Evolutionary conservation across 2,888 invertebrate genomes (phyloP).

Genomic region (Congeria kusceri): DNA sequence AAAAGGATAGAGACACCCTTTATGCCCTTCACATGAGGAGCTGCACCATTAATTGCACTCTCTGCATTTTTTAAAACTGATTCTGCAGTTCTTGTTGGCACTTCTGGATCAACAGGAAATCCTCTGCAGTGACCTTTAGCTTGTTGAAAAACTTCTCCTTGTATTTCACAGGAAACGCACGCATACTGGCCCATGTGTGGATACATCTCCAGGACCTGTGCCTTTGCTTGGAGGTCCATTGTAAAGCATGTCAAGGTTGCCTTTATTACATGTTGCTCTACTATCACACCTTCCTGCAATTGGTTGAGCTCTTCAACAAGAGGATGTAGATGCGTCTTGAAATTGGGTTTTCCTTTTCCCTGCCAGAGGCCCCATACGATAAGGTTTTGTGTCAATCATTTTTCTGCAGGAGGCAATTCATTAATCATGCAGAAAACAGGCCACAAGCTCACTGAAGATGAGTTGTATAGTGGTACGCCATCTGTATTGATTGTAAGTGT

Average conservation of each 20-base stretch:
- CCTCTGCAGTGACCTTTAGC: slow-evolving; percentile 34
- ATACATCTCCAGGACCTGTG: slow-evolving; percentile 36
- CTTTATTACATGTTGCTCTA: too few relatives aligned
- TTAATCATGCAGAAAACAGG: slow-evolving; percentile 32
- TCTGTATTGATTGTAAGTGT: not conserved
- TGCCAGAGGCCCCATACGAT: slow-evolving; percentile 58
- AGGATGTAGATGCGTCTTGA: slow-evolving; percentile 32
- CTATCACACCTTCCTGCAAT: slow-evolving; percentile 21
- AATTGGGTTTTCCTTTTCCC: slow-evolving; percentile 36
- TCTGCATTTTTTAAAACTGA: slow-evolving; percentile 15
- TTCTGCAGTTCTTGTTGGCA: not conserved
- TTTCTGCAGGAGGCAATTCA: slow-evolving; percentile 35
- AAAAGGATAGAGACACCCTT: slow-evolving; percentile 11
- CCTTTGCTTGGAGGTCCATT: slow-evolving; percentile 50
- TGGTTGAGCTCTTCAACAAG: slow-evolving; percentile 35
- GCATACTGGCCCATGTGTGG: slow-evolving; percentile 47
- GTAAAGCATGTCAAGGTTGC: slow-evolving; percentile 27
- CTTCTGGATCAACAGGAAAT: slow-evolving; percentile 9
- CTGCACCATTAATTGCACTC: not conserved
- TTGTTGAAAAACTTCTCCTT: slow-evolving; percentile 19
- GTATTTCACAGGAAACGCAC: slow-evolving; percentile 35
- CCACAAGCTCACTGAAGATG: slow-evolving; percentile 20
- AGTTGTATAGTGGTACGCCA: slow-evolving; percentile 21
- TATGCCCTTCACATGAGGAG: not conserved
- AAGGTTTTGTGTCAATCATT: slow-evolving; percentile 32